These are phyloP conservation scores for Xestia c-nigrum DNA, from an alignment of 2,888 invertebrate genomes.

Conservation along the genomic window DNA sequence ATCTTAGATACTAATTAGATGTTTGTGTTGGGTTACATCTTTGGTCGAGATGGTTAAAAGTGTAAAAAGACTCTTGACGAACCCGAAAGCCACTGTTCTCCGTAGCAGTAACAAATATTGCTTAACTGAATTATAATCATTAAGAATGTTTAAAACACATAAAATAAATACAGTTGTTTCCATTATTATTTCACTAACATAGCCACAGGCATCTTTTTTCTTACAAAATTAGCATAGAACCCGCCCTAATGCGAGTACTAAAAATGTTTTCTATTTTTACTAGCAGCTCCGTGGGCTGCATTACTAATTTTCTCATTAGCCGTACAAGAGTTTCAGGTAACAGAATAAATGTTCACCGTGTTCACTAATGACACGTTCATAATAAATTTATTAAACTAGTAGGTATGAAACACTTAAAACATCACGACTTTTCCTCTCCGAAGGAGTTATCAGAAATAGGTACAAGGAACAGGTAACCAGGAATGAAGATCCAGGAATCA, in stretches of 20 bases:
- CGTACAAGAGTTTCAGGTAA: constrained; percentile 39
- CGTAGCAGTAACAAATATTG: no score
- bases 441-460: neutral
- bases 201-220: constrained; percentile 9
- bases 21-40: constrained; percentile 34
- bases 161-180: neutral
- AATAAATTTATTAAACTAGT: constrained; percentile 15
- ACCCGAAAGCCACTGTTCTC: no score
- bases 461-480: neutral
- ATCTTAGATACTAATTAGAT: constrained; percentile 53
- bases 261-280: constrained; percentile 48
- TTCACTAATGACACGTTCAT: constrained; percentile 49
- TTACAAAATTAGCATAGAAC: constrained; percentile 37
- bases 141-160: neutral
- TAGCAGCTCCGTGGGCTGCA: constrained; percentile 36
- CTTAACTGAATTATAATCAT: no score
- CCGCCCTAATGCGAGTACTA: constrained; percentile 24
- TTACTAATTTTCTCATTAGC: constrained; percentile 59
- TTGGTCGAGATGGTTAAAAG: neutral
- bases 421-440: neutral
- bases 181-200: constrained; percentile 18
- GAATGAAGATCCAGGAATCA: no score
- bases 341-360: constrained; percentile 25
- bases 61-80: no score
- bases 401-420: neutral